Evolutionary conservation across 2,797 vertebrate genomes (phyloP), one percentile per base, ranked within the genome.

Genomic region (Cottoperca gobio): DNA sequence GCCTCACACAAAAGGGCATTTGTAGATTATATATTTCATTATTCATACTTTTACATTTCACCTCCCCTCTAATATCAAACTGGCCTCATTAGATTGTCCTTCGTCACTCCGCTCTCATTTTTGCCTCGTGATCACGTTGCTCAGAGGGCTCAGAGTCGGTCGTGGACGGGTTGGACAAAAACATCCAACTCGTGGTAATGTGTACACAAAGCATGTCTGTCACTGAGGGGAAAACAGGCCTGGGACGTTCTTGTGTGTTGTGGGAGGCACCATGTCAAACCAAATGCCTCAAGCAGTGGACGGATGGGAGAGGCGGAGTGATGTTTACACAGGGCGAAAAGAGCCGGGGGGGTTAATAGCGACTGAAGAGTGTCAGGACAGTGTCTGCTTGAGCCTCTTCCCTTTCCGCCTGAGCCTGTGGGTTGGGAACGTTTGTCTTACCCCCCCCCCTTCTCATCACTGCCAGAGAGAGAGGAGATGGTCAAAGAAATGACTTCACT

Each of bases 291-390:
- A 60, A 58, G 76, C 58, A 81, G 64, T 17, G 81, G 77, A 81
- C 43, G 55, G 70, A 71, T 66, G 64, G 67, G 62, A 59, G 72
- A 66, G 73, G 81, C 14, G 17, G 68, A 40, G 59, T 54, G 74
- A 61, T 89, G 89, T 90, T 91, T 92, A 91, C 85, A 84, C 31
- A 73, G 59, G 42, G 37, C 64, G 42, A 70, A 73, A 63, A 73
- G 64, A 76, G 10, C 63, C 24, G 23, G 60, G 57, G 54, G 12
- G 74, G 37, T 72, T 78, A 70, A 84, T 50, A 50, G 79, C 21
- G 62, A 73, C 45, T 70, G 55, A 77, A 35, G 67, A 64, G 80
- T 57, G 63, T 82, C 75, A 58, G 53, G 5, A 24, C 55, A 48
- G 73, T n/a, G 69, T 85, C 72, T 13, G 31, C 49, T 54, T 16